Evolutionary conservation across 2,113 vertebrate species (phyloP), one percentile per base, ranked within the genome.

Genomic region (Hepsetus odoe): DNA sequence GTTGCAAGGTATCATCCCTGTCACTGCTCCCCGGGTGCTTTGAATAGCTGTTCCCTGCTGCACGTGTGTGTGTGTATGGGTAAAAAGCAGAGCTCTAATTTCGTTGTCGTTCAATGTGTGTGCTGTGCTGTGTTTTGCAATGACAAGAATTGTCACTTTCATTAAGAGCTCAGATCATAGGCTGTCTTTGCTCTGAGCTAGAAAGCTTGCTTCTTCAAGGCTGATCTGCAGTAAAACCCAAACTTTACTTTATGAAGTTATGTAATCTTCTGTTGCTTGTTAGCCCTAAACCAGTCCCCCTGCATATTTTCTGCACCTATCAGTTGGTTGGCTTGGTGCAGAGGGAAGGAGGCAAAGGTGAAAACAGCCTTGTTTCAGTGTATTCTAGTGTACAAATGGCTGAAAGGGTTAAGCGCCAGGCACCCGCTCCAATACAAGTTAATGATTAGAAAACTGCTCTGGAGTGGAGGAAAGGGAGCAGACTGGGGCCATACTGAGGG

Each of bases 401-500:
- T 9, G 67, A 79, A 74, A 53, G 83, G 74, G 73, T 85, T 84
- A 86, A 85, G 67, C 33, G n/a, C 11, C 56, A 33, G 65, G 58
- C 66, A 42, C 42, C 72, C 38, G 35, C 46, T 33, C 61, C 74
- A 42, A 64, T 64, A 71, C 49, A 35, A 75, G 87, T 88, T 84
- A 86, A 87, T 85, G 78, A 87, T 88, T 87, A 83, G 73, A 77
- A 65, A 51, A 71, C 62, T 65, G 77, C 66, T 24, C 59, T 73
- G 53, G 51, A 28, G 26, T 51, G 77, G 49, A 75, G 78, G 81
- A 85, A 65, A 71, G 66, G 51, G 32, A 80, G 80, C 18, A 72
- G 69, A 59, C 32, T 46, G 72, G 82, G 77, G 46, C 40, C 64
- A n/a, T 24, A 51, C 32, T 59, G 56, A 74, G 79, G 76, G 74